Base-by-base conservation (phyloP, 2,888 invertebrate species). In the Arrhopalites spinosus region DNA sequence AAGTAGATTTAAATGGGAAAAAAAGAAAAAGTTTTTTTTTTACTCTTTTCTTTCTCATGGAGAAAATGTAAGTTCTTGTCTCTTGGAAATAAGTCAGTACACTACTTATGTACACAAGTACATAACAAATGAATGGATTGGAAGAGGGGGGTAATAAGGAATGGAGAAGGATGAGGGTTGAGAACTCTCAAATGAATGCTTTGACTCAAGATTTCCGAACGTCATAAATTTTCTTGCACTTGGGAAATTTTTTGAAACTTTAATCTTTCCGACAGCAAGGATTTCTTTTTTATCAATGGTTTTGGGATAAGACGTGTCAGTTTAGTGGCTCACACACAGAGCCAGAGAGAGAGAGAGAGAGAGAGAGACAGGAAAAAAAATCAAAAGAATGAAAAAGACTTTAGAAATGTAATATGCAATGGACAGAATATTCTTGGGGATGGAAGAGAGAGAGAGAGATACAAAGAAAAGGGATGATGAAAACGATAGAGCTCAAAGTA, bases 171-270 rank as follows among this genome's bases (percentile, higher is more conserved):
- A 36, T 36, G 36, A 36, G 36, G 11, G 36, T 64, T 64, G 64
- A 64, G 29, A 30, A 64, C n/a, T 64, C 36, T 64, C 36, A 29
- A 64, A 64, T 64, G 64, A 64, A 64, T 64, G 64, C 36, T 30
- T 59, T 30, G 64, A 64, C 61, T 59, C 71, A 71, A 71, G 67
- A 74, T 74, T 74, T 74, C 74, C 67, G 66, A 66, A 74, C 74
- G 74, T 74, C 74, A 74, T 74, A 74, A 74, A 74, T 74, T 74
- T 67, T 67, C 56, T 74, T 74, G 53, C 74, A 74, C 74, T 74
- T 74, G 75, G 70, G 75, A 75, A 75, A 63, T 70, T 70, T 69
- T 69, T 73, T 73, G 67, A 73, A 73, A 70, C 69, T 70, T 75
- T 75, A 75, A 75, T 75, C 75, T 75, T 64, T 64, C 66, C 73